phyloP scores from a whole-genome alignment of 2,113 vertebrate species.

The Ovis canadensis region DNA sequence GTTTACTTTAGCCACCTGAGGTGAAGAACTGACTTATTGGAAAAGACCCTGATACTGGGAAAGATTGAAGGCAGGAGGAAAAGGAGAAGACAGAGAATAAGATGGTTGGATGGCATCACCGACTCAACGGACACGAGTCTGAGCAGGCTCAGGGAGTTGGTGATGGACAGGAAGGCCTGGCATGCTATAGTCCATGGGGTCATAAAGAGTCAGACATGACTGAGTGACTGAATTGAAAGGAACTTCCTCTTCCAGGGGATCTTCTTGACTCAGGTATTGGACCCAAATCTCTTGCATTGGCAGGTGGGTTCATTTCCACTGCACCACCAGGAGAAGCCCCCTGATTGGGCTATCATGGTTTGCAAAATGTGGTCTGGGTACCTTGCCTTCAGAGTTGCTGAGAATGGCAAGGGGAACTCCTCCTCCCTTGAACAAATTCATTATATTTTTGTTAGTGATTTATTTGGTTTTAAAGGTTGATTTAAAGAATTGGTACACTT shows the following conservation, averaged over 20 bases:
- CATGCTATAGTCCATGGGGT: background rate
- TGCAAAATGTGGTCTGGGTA: no score
- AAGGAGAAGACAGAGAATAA: background rate
- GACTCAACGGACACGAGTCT: background rate
- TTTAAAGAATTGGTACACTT: background rate
- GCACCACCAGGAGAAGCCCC: background rate
- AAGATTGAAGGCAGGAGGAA: background rate
- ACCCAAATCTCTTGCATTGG: background rate
- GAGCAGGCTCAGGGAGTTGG: background rate
- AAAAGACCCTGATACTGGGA: background rate
- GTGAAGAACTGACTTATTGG: background rate
- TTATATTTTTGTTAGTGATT: background rate
- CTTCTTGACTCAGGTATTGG: background rate
- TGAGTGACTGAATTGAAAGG: background rate
- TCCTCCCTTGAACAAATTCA: rapidly evolving
- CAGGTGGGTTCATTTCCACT: background rate
- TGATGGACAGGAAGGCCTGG: background rate
- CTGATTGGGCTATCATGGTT: background rate
- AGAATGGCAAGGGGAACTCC: background rate
- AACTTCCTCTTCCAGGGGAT: background rate
- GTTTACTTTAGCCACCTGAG: background rate
- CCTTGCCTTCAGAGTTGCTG: background rate
- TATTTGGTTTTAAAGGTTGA: background rate
- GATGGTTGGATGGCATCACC: background rate
- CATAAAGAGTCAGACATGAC: background rate